Conservation (phyloP, 2,797 vertebrate species). For the Sandelia bainsii region DNA sequence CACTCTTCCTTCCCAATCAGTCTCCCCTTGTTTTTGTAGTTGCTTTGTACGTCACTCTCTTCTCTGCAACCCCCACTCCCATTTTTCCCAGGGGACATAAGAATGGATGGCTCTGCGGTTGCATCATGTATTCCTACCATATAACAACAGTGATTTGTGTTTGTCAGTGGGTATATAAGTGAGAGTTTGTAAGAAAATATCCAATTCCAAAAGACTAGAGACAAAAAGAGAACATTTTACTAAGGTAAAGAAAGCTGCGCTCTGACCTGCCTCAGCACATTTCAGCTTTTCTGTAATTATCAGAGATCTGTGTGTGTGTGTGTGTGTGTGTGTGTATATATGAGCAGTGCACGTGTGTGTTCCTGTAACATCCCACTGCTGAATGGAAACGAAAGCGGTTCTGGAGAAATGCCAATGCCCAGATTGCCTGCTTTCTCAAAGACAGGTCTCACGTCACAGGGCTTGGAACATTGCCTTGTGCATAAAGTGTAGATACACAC, state of each 20-base stretch:
- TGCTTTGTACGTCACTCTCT: slow-evolving; percentile 26
- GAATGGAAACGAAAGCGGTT: slow-evolving; percentile 65
- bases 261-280: slow-evolving; percentile 22
- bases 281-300: slow-evolving; percentile 40
- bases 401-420: slow-evolving; percentile 66
- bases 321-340: neutral
- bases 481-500: slow-evolving; percentile 48
- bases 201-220: slow-evolving; percentile 29
- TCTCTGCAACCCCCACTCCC: slow-evolving; percentile 23
- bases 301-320: slow-evolving; percentile 12
- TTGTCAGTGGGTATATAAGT: neutral
- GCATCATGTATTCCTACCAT: slow-evolving; percentile 61
- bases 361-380: slow-evolving; percentile 51
- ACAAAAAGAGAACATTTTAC: slow-evolving; percentile 20
- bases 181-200: slow-evolving; percentile 35
- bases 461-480: slow-evolving; percentile 64
- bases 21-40: slow-evolving; percentile 47
- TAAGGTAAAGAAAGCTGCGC: slow-evolving; percentile 18
- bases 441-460: slow-evolving; percentile 62
- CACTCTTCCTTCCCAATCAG: slow-evolving; percentile 33
- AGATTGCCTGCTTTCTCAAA: slow-evolving; percentile 71
- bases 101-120: slow-evolving; percentile 60
- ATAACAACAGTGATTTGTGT: slow-evolving; percentile 34
- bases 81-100: slow-evolving; percentile 46
- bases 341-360: slow-evolving; percentile 26